A percentile compares a stretch with the other conserved stretches of the same genome.
phyloP scores from a whole-genome alignment of 2,888 invertebrate species.

The Lysandra bellargus region DNA sequence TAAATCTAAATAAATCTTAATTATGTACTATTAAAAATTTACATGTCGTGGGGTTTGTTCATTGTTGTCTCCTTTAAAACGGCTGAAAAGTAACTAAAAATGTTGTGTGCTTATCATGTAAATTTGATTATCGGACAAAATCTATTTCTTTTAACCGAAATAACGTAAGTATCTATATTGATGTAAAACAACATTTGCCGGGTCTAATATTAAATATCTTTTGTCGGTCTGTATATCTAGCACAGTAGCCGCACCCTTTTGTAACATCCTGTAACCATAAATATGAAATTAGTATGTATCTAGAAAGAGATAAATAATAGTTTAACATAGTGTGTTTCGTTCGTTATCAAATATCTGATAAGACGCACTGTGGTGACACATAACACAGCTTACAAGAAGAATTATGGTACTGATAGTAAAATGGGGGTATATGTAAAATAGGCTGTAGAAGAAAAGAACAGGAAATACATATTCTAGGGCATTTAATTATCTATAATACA shows the following conservation, averaged over 20 bases:
- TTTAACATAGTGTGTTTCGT: slow-evolving; percentile 21
- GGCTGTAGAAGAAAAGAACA: neutral
- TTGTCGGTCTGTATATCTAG: neutral
- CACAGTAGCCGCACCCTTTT: neutral
- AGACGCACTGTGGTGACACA: neutral
- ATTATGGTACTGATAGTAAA: slow-evolving; percentile 23
- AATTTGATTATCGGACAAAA: too few relatives aligned
- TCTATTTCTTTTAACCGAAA: too few relatives aligned
- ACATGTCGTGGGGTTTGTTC: too few relatives aligned
- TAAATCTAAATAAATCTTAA: too few relatives aligned
- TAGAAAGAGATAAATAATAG: slow-evolving; percentile 22
- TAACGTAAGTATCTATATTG: too few relatives aligned
- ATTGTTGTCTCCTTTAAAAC: too few relatives aligned
- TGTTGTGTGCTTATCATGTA: too few relatives aligned
- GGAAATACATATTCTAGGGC: neutral
- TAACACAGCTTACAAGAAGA: slow-evolving; percentile 29
- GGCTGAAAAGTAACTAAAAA: too few relatives aligned
- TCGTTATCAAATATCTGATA: slow-evolving; percentile 22
- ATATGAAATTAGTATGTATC: slow-evolving; percentile 20
- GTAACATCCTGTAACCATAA: slow-evolving; percentile 5
- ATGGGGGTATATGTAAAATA: slow-evolving; percentile 25
- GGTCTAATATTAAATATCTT: neutral
- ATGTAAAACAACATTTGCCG: too few relatives aligned
- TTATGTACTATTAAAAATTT: too few relatives aligned
- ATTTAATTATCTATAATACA: neutral